Percentiles rank a stretch among this genome's conserved stretches.
phyloP scores from a whole-genome alignment of 2,888 invertebrate species.

The Aphodius granarius region DNA sequence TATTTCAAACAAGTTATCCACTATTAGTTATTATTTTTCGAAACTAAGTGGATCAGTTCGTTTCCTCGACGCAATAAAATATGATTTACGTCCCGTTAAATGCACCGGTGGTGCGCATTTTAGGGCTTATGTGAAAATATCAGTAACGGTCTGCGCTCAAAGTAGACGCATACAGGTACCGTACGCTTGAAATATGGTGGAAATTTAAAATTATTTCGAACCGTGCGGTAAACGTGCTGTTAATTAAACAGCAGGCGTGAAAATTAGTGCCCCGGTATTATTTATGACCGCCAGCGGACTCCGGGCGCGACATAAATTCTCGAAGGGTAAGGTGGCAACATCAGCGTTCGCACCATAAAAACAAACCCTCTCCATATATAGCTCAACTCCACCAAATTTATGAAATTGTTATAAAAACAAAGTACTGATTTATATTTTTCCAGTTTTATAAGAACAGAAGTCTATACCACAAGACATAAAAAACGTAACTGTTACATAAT shows the following conservation, averaged over 20 bases:
- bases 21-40: not conserved
- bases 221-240: not conserved
- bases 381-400: not conserved
- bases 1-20: not conserved
- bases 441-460: not conserved
- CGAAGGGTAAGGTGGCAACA: not conserved
- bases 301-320: not conserved
- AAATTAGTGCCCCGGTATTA: not conserved
- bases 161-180: not conserved
- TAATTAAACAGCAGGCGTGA: conserved; percentile 5
- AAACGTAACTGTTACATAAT: not conserved
- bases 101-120: not conserved
- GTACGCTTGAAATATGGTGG: not conserved
- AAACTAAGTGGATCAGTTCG: not conserved
- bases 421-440: not conserved
- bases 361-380: not conserved
- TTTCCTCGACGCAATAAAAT: not conserved
- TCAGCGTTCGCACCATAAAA: not conserved
- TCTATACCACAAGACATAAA: not conserved
- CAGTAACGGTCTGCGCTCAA: not conserved
- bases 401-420: not conserved
- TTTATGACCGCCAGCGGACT: not conserved
- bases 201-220: not conserved
- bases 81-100: not conserved
- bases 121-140: not conserved